Base-by-base conservation (phyloP, 64 coral and sea anemone genomes). In the Montipora efflorescens region DNA sequence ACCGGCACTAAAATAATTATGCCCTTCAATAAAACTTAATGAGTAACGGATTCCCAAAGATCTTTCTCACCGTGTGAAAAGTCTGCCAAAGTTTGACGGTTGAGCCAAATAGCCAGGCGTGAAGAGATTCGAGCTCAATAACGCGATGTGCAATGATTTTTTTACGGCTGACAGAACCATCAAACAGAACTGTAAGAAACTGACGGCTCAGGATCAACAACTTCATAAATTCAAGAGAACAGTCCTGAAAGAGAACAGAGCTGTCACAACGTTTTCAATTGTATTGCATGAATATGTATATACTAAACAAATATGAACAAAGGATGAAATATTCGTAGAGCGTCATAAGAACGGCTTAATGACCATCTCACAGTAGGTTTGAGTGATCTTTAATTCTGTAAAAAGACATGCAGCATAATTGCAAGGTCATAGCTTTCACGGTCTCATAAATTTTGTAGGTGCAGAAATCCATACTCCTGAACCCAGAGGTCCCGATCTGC, bases 151-250 rank as follows among this genome's bases (percentile, higher is more conserved):
- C 13, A 22, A 88, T 13, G 36, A 73, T 88, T 47, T 76, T 79
- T 67, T 68, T 77, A n/a, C 82, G 78, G 8, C 74, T 79, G 22
- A 93, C 66, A 11, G 75, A 88, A 46, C 92, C 92, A 57, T 81
- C 69, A 14, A 93, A 45, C 14, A 93, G 3, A 4, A 61, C 22
- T 19, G 55, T 59, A 2, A 93, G 62, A 19, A 93, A 64, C 5
- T 74, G 84, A 23, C 81, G 83, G 75, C 61, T 67, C 75, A 79
- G 48, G 8, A 55, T 47, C 8, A 81, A 87, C 13, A 59, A n/a
- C 75, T 80, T 80, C 4, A 86, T 45, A 0, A 71, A 8, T 28
- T 86, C 82, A 71, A 64, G 13, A 44, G 82, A 86, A 49, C 66
- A 86, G 5, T 86, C 82, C 82, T 86, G 18, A 50, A 72, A 78